phyloP scores from a whole-genome alignment of 1,140 invertebrate species.

The Drosophila lini region DNA sequence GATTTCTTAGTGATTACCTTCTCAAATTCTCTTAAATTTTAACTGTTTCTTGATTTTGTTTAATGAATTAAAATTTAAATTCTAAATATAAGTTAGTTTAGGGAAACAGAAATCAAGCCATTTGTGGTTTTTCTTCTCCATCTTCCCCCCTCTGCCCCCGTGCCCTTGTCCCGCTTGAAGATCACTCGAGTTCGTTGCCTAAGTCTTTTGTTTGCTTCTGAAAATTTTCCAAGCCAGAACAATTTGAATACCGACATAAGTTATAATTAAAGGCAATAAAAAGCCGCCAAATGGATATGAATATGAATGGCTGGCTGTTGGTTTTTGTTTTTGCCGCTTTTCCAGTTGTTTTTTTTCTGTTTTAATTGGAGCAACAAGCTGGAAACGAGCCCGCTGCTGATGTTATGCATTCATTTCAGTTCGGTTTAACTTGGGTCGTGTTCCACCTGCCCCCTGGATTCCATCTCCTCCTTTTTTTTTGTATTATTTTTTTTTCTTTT shows the following conservation, averaged over 20 bases:
- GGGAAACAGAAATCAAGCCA: background rate
- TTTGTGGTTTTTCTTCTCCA: background rate
- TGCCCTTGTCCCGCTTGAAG: background rate
- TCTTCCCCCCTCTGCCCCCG: background rate
- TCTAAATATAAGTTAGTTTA: no score
- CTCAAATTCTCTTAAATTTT: no score
- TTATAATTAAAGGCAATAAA: slow-evolving; percentile 59
- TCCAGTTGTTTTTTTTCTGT: slow-evolving; percentile 38
- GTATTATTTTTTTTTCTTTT: background rate
- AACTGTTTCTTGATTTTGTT: no score
- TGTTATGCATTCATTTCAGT: slow-evolving; percentile 37
- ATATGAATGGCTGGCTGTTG: slow-evolving; percentile 28
- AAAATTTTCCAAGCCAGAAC: slow-evolving; percentile 41
- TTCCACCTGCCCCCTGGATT: slow-evolving; percentile 30
- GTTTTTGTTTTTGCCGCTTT: slow-evolving; percentile 41
- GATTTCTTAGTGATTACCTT: no score
- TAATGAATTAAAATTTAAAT: no score
- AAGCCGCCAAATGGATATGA: slow-evolving; percentile 49
- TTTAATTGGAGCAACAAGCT: slow-evolving; percentile 48
- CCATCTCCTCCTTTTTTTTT: slow-evolving; percentile 12
- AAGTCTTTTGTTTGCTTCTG: slow-evolving; percentile 49
- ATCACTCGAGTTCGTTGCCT: slow-evolving; percentile 40
- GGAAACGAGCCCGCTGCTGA: slow-evolving; percentile 28
- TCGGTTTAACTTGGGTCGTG: slow-evolving; percentile 1
- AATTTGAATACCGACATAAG: slow-evolving; percentile 33